Evolutionary conservation across 2,113 vertebrate genomes (phyloP), one percentile per base, ranked within the genome.

Genomic region (Larimichthys crocea): DNA sequence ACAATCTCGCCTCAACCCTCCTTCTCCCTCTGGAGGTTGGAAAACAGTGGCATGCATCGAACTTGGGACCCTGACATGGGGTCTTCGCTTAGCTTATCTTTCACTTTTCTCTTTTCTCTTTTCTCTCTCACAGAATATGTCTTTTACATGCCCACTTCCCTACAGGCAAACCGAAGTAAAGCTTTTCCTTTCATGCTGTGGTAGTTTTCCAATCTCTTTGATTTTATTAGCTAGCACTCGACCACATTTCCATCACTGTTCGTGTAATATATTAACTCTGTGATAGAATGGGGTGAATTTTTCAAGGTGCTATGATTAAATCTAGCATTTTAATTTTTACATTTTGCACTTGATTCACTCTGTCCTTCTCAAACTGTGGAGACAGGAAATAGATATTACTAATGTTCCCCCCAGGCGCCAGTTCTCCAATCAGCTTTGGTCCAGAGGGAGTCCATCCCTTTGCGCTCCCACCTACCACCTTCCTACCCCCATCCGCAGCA

Each of bases 11-110:
- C 80, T 95, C 95, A 94, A 95, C 94, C 93, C 95, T 94, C 95
- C 74, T 89, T 91, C 94, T 95, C 93, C 95, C 95, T 95, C 82
- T 90, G 94, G 94, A 96, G 95, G 95, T 91, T 96, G 94, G 95
- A 95, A 96, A 96, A 94, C 95, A 95, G 96, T 95, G 96, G 85
- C 95, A 92, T 91, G 96, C 95, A 71, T 60, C 9, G 83, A 81
- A 78, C 56, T 66, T 52, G 60, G 88, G 82, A 85, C 79, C 90
- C 76, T 76, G 88, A 89, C 89, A 84, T 20, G 62, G 29, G 74
- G 79, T 75, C 88, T 48, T 85, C 62, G 10, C 77, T 84, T 40
- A 75, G 79, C 72, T 84, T 71, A 72, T 68, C 64, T 80, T 76
- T 55, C 24, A 35, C 71, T 50, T 46, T 44, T 60, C 42, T 49